Evolutionary conservation across 1,140 invertebrate genomes (phyloP), one percentile per base, ranked within the genome.

Genomic region (Eubasilissa regina): DNA sequence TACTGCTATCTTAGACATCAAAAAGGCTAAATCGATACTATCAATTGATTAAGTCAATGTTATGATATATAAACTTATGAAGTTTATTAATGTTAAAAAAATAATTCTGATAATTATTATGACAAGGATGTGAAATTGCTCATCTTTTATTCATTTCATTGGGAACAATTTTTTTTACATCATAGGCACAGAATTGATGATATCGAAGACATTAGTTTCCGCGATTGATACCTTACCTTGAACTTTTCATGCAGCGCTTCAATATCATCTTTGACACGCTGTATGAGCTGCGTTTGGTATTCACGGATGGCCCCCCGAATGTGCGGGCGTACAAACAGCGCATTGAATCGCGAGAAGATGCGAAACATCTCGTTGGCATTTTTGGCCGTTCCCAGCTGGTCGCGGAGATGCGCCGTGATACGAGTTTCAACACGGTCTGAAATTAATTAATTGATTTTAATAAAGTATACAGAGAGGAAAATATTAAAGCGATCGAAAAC

Each of bases 321-420:
- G 87, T 99, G 98, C 7, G 98, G 98, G 13, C 99, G 92, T 6
- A 99, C 97, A 90, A 99, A 99, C 13, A 99, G 90, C 0, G 98
- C 98, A 90, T 99, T 99, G 89, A 99, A 99, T 15, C 98, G 92
- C 9, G 97, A 97, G 89, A 99, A 99, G 84, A 99, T 99, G 47
- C 97, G 91, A 89, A 99, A 99, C 98, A 99, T 99, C 90, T 99
- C 98, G 88, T 99, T 99, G 15, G 99, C 98, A 90, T 99, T 99
- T 88, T 98, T 99, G 0, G 98, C 98, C 4, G 97, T 98, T 44
- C 98, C 98, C 0, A 99, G 90, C 86, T 99, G 98, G 87, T 99
- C 98, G 70, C 98, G 91, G 0, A 99, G 90, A 87, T 97, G 95
- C 0, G 98, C 97, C 1, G 98, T 99, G 76, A 99, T 99, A 70